phyloP scores from a whole-genome alignment of 1,140 invertebrate genomes.

The Brachionus rotundiformis region DNA sequence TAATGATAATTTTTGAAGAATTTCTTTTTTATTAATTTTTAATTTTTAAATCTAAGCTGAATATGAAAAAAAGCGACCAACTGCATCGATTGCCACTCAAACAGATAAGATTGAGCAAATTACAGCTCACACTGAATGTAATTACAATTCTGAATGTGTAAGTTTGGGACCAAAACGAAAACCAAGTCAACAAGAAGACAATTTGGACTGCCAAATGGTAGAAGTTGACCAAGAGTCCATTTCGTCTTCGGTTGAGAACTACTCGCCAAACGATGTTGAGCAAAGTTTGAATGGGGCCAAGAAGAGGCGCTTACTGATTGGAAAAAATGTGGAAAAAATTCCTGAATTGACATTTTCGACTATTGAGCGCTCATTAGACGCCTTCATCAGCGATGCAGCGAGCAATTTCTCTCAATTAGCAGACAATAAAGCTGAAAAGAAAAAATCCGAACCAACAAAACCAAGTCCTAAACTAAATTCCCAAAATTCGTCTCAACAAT shows the following conservation, averaged over 20 bases:
- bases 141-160: not conserved
- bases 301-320: constrained; percentile 4
- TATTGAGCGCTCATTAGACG: not conserved
- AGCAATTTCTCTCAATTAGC: not conserved
- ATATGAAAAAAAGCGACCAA: not conserved
- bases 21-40: not conserved
- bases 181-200: not conserved
- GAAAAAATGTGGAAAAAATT: constrained; percentile 39
- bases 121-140: not conserved
- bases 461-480: not conserved
- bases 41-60: not conserved
- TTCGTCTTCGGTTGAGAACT: not conserved
- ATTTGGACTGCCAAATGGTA: no score
- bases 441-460: not conserved
- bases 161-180: not conserved
- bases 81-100: not conserved
- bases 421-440: not conserved
- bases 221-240: constrained; percentile 9
- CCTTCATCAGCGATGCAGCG: constrained; percentile 9
- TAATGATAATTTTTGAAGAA: not conserved
- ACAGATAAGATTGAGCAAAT: not conserved
- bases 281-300: not conserved
- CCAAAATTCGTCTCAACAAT: not conserved
- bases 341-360: constrained; percentile 17
- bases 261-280: not conserved